Evolutionary conservation across 2,113 vertebrate species (phyloP), one percentile per base, ranked within the genome.

Genomic region (Benitochromis conjunctus): DNA sequence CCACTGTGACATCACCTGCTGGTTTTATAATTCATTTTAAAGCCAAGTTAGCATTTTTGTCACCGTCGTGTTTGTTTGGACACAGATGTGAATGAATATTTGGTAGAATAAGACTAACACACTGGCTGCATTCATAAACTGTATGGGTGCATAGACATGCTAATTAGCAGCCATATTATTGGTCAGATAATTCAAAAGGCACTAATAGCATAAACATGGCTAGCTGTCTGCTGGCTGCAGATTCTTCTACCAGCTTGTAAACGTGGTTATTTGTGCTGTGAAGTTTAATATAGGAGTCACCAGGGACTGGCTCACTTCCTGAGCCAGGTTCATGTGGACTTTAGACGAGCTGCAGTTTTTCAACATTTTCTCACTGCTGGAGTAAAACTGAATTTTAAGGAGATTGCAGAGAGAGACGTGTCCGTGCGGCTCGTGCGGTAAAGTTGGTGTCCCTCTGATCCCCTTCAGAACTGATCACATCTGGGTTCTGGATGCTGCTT

Each of bases 61-160:
- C 10, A 21, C 6, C 34, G 5, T 64, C 31, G 0, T 36, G 58
- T 66, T 66, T 66, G 34, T 41, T 41, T 66, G 62, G 36, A 66
- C 34, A 38, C 62, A 21, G 62, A 66, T 66, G 6, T 21, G 60
- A 21, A 10, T 10, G 9, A 41, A 41, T 41, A 9, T 41, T 41
- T 41, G 38, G 38, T 11, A 10, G 38, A 11, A 41, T 31, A 31
- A 31, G 31, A 31, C 31, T 31, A 6, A 31, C 31, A 31, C 31
- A 31, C 31, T 31, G 31, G 31, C 2, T 41, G 62, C 62, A 38
- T 66, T 66, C 7, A 8, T 66, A 21, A 41, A 66, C 62, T 14
- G 2, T 14, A 41, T 0, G 62, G 19, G 13, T 66, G 62, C 34
- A 21, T 10, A 1, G 38, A 5, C 34, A 10, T 38, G 9, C 19